Percentiles rank a stretch among this genome's conserved stretches.
These are phyloP conservation scores for Plagodis dolabraria DNA, from an alignment of 2,888 invertebrate species.

Conservation along the genomic window DNA sequence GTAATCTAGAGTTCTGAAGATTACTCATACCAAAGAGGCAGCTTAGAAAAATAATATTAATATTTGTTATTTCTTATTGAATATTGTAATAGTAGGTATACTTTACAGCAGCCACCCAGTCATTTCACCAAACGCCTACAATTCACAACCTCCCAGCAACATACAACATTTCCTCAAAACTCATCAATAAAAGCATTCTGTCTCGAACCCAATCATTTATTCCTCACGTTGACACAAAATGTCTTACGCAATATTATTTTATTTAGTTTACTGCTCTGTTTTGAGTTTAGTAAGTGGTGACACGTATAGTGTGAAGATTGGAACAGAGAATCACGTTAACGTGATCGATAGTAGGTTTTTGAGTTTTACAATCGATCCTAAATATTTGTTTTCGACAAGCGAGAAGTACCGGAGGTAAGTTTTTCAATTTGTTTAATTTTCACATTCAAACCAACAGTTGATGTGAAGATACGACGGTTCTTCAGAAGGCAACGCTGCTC, in stretches of 20 bases:
- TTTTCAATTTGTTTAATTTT: slow-evolving; percentile 1
- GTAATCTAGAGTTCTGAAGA: too few species aligned
- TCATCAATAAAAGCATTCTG: slow-evolving; percentile 45
- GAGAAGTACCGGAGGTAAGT: slow-evolving; percentile 62
- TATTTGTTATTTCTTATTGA: neutral
- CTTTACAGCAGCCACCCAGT: neutral
- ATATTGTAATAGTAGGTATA: neutral
- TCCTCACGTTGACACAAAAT: slow-evolving; percentile 6
- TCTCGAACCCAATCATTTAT: neutral
- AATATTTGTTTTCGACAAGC: slow-evolving; percentile 78
- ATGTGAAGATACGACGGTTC: too few species aligned
- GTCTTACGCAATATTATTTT: slow-evolving; percentile 19
- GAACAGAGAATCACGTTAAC: slow-evolving; percentile 86
- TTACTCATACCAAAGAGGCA: too few species aligned
- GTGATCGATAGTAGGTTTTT: slow-evolving; percentile 88
- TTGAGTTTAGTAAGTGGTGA: slow-evolving; percentile 49
- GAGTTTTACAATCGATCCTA: slow-evolving; percentile 90
- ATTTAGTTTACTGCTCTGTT: slow-evolving; percentile 31
- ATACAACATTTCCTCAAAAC: slow-evolving; percentile 37
- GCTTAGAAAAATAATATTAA: too few species aligned
- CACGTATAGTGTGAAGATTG: slow-evolving; percentile 84
- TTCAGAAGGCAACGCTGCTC: too few species aligned
- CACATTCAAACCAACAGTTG: neutral
- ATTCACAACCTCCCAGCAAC: slow-evolving; percentile 39
- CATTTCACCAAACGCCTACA: slow-evolving; percentile 11